These are phyloP conservation scores for Monopis laevigella DNA, from an alignment of 2,888 invertebrate species.

Conservation along the genomic window DNA sequence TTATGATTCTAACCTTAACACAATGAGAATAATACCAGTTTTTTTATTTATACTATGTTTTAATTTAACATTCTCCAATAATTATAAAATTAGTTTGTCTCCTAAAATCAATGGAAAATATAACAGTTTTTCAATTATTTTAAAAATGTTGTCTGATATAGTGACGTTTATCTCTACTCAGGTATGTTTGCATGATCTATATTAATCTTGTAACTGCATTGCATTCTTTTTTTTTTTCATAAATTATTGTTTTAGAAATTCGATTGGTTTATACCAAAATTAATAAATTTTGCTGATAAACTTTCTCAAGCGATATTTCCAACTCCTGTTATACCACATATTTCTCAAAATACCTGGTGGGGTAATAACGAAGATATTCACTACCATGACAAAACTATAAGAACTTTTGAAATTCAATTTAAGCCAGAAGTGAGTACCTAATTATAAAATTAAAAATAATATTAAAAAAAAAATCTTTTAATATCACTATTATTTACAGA, in stretches of 20 bases:
- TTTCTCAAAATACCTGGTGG: constrained; percentile 16
- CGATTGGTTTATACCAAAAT: constrained; percentile 3
- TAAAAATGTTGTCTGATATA: no score
- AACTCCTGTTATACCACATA: neutral
- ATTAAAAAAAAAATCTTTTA: no score
- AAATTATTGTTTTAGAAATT: constrained; percentile 10
- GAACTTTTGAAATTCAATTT: constrained; percentile 14
- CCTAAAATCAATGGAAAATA: no score
- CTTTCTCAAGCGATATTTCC: constrained; percentile 11
- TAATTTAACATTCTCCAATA: no score
- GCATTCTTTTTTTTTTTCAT: neutral
- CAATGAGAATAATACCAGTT: no score
- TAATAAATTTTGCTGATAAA: constrained; percentile 7
- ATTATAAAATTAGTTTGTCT: no score
- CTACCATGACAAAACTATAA: constrained; percentile 12
- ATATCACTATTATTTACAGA: constrained; percentile 4
- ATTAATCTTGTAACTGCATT: neutral
- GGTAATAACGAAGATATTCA: constrained; percentile 2
- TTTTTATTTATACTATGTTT: no score
- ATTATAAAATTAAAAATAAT: no score
- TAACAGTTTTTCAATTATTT: no score
- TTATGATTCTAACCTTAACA: no score
- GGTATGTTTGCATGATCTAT: neutral
- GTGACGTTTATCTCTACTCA: no score
- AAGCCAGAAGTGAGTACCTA: constrained; percentile 8